phyloP scores from a whole-genome alignment of 1,140 invertebrate species.

The Zaprionus taronus region DNA sequence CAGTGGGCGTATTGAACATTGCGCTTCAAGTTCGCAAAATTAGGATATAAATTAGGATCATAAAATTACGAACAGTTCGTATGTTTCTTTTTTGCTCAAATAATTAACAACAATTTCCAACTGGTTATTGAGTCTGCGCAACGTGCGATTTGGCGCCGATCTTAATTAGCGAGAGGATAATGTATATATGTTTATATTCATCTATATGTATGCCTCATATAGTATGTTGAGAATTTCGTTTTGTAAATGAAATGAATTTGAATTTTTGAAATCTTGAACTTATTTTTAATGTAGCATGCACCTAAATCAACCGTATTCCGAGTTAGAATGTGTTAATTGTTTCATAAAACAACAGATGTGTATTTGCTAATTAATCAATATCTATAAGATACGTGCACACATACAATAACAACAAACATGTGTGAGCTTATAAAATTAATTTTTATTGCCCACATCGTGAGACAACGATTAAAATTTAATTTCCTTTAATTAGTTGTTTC shows the following conservation, averaged over 20 bases:
- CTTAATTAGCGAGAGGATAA: conserved; percentile 37
- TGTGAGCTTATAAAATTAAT: conserved; percentile 26
- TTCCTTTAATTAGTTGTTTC: conserved; percentile 8
- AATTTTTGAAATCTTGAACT: conserved; percentile 3
- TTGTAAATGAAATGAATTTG: conserved; percentile 1
- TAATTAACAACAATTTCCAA: conserved; percentile 37
- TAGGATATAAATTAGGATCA: not conserved
- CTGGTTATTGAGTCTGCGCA: conserved; percentile 25
- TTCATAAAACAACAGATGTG: conserved; percentile 17
- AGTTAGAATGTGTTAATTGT: conserved; percentile 35
- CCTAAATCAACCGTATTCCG: not conserved
- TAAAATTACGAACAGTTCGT: not conserved
- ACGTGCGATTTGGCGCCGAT: conserved; percentile 12
- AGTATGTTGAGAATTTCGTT: not conserved
- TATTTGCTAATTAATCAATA: conserved; percentile 41
- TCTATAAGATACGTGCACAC: not conserved
- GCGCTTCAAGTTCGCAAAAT: not conserved
- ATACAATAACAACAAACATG: not conserved
- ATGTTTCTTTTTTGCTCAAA: not conserved
- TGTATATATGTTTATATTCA: not conserved
- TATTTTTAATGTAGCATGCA: conserved; percentile 24
- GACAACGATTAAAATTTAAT: conserved; percentile 35
- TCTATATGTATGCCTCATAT: not conserved
- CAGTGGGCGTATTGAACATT: not conserved
- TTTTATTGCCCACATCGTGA: conserved; percentile 45